Conservation (phyloP, 2,797 vertebrate genomes). For the Aselliscus stoliczkanus region DNA sequence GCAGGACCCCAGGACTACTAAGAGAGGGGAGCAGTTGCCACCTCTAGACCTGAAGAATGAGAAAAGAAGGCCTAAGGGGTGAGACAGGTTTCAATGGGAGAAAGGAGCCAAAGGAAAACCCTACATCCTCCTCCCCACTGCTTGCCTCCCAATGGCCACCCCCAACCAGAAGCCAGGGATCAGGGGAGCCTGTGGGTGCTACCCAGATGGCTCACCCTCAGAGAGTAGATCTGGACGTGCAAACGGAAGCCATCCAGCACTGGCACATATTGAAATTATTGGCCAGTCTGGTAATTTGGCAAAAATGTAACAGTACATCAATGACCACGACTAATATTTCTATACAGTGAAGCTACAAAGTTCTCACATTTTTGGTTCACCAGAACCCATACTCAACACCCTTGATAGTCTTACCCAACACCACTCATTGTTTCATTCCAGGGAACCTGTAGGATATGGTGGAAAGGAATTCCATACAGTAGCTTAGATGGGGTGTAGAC, state of each 20-base stretch:
- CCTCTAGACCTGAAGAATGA: neutral
- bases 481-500: neutral
- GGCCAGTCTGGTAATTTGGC: neutral
- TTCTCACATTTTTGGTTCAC: neutral
- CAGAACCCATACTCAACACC: neutral
- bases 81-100: neutral
- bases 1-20: too few species aligned
- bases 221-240: fast-evolving
- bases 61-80: neutral
- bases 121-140: neutral
- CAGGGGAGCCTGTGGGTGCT: neutral
- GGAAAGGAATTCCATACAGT: neutral
- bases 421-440: neutral
- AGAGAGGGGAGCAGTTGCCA: neutral
- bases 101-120: neutral
- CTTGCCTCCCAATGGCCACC: neutral
- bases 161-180: neutral
- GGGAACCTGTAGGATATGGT: neutral
- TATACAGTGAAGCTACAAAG: neutral
- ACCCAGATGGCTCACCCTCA: neutral
- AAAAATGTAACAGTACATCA: neutral
- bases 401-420: neutral
- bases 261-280: fast-evolving
- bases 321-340: neutral
- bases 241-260: neutral